Base-by-base conservation (phyloP, 2,113 vertebrate species). In the Cochlearius cochlearius region DNA sequence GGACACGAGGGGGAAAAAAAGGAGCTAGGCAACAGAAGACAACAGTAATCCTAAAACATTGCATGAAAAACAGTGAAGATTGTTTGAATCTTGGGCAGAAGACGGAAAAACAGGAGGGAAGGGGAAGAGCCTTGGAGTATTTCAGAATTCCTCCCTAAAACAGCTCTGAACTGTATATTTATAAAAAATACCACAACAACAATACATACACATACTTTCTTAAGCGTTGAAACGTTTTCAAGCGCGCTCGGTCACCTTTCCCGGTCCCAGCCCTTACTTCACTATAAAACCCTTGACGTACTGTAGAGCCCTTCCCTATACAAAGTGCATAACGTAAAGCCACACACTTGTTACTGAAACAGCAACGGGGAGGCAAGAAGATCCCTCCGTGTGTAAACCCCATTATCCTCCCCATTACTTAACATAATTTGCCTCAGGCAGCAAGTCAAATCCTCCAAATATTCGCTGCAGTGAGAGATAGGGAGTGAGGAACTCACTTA, bases 391-490 rank as follows among this genome's bases (percentile, higher is more conserved):
- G 49, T 96, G 78, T 90, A 92, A 90, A 94, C 68, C 47, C 87
- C 83, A 73, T 90, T 76, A 77, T 87, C 86, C 47, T 90, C 53
- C 63, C 78, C 73, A 76, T 88, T 92, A 90, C 64, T 92, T 88
- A 91, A 73, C 86, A 94, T 94, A 80, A 90, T 92, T 87, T 90
- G 58, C 78, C 53, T 90, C 64, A 88, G 78, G 95, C 78, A 94
- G 83, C 87, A 85, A 85, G 83, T 68, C 38, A 87, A 77, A 73
- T 94, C 86, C 79, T 94, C 74, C 74, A 88, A 77, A 72, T 68
- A 72, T 36, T 88, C 83, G 38, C 74, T 81, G 86, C 78, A 63
- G 59, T 32, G 58, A 88, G 82, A 66, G 86, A 80, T 67, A 92
- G 5, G 58, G 73, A 88, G 53, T 29, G 59, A 90, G 59, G 59